Base-by-base conservation (phyloP, 2,113 vertebrate species). In the Perca fluviatilis region DNA sequence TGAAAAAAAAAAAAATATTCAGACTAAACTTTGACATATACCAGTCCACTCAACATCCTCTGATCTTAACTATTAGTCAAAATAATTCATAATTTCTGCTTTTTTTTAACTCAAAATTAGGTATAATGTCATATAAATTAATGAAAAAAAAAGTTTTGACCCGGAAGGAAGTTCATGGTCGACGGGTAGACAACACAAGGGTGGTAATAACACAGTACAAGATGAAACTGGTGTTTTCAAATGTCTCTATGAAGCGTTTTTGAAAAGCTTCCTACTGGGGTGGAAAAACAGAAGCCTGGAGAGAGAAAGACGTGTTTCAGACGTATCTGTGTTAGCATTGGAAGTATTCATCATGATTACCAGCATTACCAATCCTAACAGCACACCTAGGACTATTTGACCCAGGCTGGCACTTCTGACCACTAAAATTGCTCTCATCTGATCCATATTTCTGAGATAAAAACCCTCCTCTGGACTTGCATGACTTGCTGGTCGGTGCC, bases 401-500 rank as follows among this genome's bases (percentile, higher is more conserved):
- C 19, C 19, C 49, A 18, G 58, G 16, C 56, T 53, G 47, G 46
- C 53, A 25, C 40, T 25, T 61, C 70, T 11, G 46, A 12, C 6
- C 46, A 19, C 46, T 50, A 16, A 60, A 49, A 23, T 13, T 49
- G 53, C 30, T 68, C 47, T 53, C 30, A 63, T 53, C 5, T 51
- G 30, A 30, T 19, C 30, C 9, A 54, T 13, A 11, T 72, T 25
- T 57, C 51, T 11, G 10, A 16, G 15, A 47, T 5, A 1, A 71
- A 79, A 43, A 72, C 19, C 40, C 21, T 58, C 2, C 25, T 33
- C 9, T 25, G 50, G 36, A 33, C 23, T 73, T 10, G 18, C 27
- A 74, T 60, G 40, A 66, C 27, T 43, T 66, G 21, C 27, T 51
- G n/a, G 27, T 51, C n/a, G n/a, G n/a, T n/a, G n/a, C n/a, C 65